Base-by-base conservation (phyloP, 2,797 vertebrate genomes). In the Moxostoma hubbsi region DNA sequence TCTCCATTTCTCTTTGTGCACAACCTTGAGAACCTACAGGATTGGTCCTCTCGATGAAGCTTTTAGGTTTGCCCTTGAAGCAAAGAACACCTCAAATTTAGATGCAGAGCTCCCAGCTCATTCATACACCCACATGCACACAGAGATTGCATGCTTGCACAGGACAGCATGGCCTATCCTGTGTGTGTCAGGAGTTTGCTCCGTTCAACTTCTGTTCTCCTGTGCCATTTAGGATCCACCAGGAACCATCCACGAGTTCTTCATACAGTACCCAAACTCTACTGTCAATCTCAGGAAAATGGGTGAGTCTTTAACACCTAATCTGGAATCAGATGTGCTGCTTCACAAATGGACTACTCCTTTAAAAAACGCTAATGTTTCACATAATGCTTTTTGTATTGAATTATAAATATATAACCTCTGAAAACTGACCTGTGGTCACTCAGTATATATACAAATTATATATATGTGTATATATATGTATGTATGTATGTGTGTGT, bases 131-230 rank as follows among this genome's bases (percentile, higher is more conserved):
- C 36, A 24, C 6, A 15, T 13, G n/a, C 57, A 12, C 62, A 9
- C 55, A 51, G 12, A 5, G 11, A 63, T 13, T 6, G 0, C 58
- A 49, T 8, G 62, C 47, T 13, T 36, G 12, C 9, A 6, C 12
- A 8, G 18, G 43, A 24, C 77, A 80, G 6, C 70, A 85, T 85
- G 83, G 78, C 83, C 13, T 80, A 67, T 69, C 49, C 24, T 24
- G 65, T 45, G 24, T 51, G 69, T 49, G 9, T 45, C 1, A 24
- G n/a, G 2, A 8, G 45, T 1, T 53, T 64, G 11, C 12, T 66
- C 45, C 63, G 49, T 63, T 74, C 59, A 4, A 66, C 11, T 55
- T 58, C 66, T 4, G 16, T 50, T 16, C n/a, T 16, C 9, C 5
- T 11, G 55, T 15, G 9, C 15, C 51, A 45, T 59, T 1, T 13